phyloP scores from a whole-genome alignment of 2,113 vertebrate species.

The Xenopus laevis region DNA sequence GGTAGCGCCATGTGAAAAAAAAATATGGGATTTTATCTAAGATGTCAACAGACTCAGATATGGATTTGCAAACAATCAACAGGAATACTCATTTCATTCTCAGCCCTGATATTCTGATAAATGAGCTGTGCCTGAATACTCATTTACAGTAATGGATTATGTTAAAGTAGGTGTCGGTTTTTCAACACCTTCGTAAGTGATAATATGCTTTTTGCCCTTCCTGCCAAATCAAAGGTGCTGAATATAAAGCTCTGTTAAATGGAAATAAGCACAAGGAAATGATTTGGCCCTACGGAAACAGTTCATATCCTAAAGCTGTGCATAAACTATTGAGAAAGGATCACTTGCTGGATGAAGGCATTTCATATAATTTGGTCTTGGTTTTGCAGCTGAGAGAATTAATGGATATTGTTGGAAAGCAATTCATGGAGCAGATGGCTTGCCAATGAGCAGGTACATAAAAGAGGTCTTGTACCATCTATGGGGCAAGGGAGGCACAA shows the following conservation, averaged over 20 bases:
- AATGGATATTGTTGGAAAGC: too few relatives aligned
- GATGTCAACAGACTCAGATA: background rate
- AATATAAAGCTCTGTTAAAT: background rate
- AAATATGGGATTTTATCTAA: background rate
- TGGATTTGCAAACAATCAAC: background rate
- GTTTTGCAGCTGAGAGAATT: too few relatives aligned
- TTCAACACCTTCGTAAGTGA: background rate
- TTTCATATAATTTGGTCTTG: too few relatives aligned
- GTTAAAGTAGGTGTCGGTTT: background rate
- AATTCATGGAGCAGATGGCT: too few relatives aligned
- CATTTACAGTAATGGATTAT: constrained; percentile 5
- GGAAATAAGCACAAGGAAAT: background rate
- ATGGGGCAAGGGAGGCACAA: too few relatives aligned
- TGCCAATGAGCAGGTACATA: too few relatives aligned
- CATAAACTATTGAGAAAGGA: background rate
- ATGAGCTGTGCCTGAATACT: background rate
- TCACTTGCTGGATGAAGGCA: too few relatives aligned
- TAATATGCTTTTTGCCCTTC: background rate
- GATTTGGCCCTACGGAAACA: background rate
- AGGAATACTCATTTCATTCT: background rate
- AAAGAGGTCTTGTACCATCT: too few relatives aligned
- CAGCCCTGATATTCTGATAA: constrained; percentile 1
- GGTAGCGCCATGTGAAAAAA: background rate
- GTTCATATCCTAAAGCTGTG: background rate
- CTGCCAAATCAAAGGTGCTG: background rate